Conservation (phyloP, 2,797 vertebrate genomes). For the Lycodopsis pacificus region DNA sequence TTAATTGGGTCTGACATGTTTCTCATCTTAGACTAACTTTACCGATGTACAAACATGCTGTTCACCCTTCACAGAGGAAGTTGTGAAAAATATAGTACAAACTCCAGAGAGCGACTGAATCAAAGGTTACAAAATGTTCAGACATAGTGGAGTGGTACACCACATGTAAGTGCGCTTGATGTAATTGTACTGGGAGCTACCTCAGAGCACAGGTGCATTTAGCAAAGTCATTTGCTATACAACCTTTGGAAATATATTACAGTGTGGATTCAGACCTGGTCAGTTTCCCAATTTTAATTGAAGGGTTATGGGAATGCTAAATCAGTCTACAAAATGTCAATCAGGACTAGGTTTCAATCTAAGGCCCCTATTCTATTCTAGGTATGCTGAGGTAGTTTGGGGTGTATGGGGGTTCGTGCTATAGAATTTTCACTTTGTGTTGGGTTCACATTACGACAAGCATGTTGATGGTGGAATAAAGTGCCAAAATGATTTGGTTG, state of each 20-base stretch:
- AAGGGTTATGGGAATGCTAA: background rate
- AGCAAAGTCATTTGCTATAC: background rate
- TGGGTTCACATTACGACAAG: background rate
- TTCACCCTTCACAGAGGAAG: slow-evolving; percentile 80
- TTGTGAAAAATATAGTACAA: slow-evolving; percentile 76
- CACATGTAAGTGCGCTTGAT: slow-evolving; percentile 39
- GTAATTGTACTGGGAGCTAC: slow-evolving; percentile 18
- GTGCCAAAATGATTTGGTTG: background rate
- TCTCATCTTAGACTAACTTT: slow-evolving; percentile 82
- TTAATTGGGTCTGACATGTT: slow-evolving; percentile 83
- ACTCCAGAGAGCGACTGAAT: slow-evolving; percentile 80
- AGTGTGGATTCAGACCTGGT: background rate
- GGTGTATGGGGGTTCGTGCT: no score
- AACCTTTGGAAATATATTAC: slow-evolving; percentile 3
- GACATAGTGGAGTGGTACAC: slow-evolving; percentile 62
- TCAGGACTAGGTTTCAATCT: background rate
- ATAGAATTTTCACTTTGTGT: no score
- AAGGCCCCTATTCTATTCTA: background rate
- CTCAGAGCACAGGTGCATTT: slow-evolving; percentile 51
- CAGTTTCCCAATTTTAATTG: background rate
- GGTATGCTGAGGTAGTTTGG: background rate
- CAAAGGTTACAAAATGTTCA: slow-evolving; percentile 86
- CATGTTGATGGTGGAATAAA: background rate
- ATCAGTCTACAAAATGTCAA: background rate
- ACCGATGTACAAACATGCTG: slow-evolving; percentile 82